Conservation (phyloP, 2,888 invertebrate species). For the Cinara cedri region DNA sequence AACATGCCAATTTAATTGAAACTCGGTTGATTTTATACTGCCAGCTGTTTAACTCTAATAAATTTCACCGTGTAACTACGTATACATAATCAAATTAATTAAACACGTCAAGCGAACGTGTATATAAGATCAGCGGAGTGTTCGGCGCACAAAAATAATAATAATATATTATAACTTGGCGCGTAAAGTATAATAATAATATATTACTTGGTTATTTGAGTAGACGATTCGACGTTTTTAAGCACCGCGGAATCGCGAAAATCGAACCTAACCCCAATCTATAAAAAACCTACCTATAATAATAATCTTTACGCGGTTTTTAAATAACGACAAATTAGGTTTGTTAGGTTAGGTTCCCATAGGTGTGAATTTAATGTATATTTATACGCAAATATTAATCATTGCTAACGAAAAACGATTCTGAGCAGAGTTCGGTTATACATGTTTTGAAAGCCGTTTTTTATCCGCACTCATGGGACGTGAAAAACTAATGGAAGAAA, state of each 20-base stretch:
- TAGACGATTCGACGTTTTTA: neutral
- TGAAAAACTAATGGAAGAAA: no score
- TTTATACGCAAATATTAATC: no score
- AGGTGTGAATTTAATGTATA: no score
- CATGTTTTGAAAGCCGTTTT: no score
- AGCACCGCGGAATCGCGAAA: neutral
- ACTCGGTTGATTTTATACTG: constrained; percentile 30
- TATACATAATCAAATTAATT: constrained; percentile 41
- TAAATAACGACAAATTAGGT: no score
- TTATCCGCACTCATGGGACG: no score
- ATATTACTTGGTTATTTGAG: neutral
- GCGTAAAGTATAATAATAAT: neutral
- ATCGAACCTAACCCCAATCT: no score
- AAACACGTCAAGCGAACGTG: constrained; percentile 23
- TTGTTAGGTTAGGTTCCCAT: no score
- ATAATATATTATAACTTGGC: constrained; percentile 13
- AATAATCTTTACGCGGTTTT: no score
- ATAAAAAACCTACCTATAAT: no score
- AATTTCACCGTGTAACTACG: constrained; percentile 9
- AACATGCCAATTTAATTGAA: constrained; percentile 47
- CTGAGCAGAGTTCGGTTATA: no score
- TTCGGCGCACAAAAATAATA: constrained; percentile 10
- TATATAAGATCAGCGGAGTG: constrained; percentile 19
- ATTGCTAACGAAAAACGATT: no score
- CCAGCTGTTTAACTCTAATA: constrained; percentile 36